Conservation (phyloP, 2,888 invertebrate species). For the Papilio demoleus region DNA sequence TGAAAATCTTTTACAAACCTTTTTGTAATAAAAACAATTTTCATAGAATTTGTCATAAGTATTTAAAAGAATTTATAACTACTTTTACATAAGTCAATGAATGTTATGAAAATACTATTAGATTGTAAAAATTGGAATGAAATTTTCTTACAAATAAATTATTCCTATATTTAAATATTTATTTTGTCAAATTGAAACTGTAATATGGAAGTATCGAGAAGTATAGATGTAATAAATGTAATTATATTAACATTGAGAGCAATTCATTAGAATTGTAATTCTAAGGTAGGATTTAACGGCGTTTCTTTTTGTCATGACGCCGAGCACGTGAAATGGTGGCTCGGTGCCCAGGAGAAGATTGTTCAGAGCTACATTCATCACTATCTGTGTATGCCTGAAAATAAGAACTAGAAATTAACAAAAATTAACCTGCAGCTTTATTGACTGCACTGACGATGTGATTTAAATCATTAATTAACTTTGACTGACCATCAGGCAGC, state of each 20-base stretch:
- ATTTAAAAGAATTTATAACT: neutral
- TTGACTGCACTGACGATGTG: no score
- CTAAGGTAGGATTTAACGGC: conserved; percentile 73
- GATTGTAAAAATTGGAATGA: neutral
- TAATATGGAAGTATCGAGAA: neutral
- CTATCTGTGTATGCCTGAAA: conserved; percentile 85
- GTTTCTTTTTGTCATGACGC: conserved; percentile 88
- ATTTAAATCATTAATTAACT: no score
- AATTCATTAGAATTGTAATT: conserved; percentile 41
- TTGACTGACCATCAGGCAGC: no score
- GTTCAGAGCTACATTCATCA: conserved; percentile 89
- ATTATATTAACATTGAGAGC: neutral
- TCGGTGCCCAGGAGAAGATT: conserved; percentile 87
- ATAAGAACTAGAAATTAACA: no score
- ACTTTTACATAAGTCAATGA: neutral
- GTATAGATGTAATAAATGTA: conserved; percentile 5
- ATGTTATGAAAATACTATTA: neutral
- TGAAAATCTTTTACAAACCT: neutral
- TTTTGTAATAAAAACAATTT: neutral
- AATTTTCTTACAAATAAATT: neutral
- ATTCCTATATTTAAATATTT: neutral
- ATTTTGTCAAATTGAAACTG: neutral
- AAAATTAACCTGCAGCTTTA: neutral
- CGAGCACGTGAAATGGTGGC: conserved; percentile 86
- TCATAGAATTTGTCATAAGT: neutral